Evolutionary conservation across 1,140 invertebrate species (phyloP).

Genomic region (Colletes latitarsis): DNA sequence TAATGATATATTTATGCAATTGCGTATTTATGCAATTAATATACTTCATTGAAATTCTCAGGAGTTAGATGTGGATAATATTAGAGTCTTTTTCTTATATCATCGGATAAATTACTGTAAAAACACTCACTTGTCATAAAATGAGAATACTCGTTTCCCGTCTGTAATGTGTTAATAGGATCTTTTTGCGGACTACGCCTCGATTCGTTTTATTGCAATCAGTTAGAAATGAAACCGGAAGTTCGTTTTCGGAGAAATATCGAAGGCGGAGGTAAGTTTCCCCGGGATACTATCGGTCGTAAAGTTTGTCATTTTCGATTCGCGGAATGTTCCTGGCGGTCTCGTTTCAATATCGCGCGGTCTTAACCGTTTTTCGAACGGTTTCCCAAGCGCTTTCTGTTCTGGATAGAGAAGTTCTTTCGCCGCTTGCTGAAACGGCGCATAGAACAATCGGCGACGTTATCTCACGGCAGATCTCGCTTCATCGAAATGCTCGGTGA

Average conservation of each 20-base stretch:
- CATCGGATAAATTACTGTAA: no score
- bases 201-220: slow-evolving; percentile 2
- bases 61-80: no score
- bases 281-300: not conserved
- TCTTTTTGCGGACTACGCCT: no score
- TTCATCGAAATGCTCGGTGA: slow-evolving; percentile 42
- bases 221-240: not conserved
- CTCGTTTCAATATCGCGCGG: slow-evolving; percentile 31
- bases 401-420: not conserved
- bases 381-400: slow-evolving; percentile 17
- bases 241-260: not conserved
- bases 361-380: slow-evolving; percentile 46
- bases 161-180: no score
- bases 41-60: no score
- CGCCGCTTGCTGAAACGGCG: slow-evolving; percentile 3
- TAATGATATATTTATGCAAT: no score
- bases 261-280: not conserved
- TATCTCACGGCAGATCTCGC: slow-evolving; percentile 55
- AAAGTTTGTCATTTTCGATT: slow-evolving; percentile 59
- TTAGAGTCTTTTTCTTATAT: no score
- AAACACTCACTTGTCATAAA: no score
- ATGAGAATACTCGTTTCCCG: no score
- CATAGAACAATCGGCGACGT: slow-evolving; percentile 53
- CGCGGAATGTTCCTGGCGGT: slow-evolving; percentile 37
- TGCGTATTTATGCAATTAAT: no score